These are phyloP conservation scores for Geotrypetes seraphini DNA, from an alignment of 2,797 vertebrate species.

Conservation along the genomic window DNA sequence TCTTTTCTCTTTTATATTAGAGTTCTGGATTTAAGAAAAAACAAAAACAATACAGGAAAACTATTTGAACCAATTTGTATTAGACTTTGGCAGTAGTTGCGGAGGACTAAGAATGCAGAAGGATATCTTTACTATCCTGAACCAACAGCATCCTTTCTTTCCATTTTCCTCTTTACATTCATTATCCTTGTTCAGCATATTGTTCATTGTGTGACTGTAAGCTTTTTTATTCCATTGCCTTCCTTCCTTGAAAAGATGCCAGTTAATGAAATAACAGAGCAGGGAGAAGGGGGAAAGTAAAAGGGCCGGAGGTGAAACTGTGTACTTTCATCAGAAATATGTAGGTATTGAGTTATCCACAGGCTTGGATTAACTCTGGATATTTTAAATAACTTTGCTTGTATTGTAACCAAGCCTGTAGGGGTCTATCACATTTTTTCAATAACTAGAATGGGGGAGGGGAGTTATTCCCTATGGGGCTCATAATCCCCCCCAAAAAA, in stretches of 20 bases:
- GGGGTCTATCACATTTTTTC: too few species aligned
- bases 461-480: too few species aligned
- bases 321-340: background rate
- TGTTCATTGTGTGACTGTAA: conserved; percentile 10
- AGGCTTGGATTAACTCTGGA: background rate
- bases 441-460: too few species aligned
- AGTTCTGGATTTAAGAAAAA: background rate
- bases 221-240: conserved; percentile 3
- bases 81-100: conserved; percentile 1
- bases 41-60: background rate
- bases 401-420: too few species aligned
- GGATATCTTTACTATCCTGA: conserved; percentile 9
- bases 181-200: conserved; percentile 12
- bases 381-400: conserved; percentile 14
- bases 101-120: conserved; percentile 12
- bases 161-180: conserved; percentile 1
- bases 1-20: conserved; percentile 16
- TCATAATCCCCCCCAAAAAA: too few species aligned
- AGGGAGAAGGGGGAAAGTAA: background rate
- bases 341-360: too few species aligned
- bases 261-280: conserved; percentile 9
- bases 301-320: too few species aligned
- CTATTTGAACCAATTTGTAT: conserved; percentile 5
- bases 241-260: conserved; percentile 16
- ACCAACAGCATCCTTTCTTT: conserved; percentile 7